A percentile compares a stretch with the other conserved stretches of the same genome.
Evolutionary conservation across 2,797 vertebrate genomes (phyloP).

Genomic region (Ceyx erithaca): DNA sequence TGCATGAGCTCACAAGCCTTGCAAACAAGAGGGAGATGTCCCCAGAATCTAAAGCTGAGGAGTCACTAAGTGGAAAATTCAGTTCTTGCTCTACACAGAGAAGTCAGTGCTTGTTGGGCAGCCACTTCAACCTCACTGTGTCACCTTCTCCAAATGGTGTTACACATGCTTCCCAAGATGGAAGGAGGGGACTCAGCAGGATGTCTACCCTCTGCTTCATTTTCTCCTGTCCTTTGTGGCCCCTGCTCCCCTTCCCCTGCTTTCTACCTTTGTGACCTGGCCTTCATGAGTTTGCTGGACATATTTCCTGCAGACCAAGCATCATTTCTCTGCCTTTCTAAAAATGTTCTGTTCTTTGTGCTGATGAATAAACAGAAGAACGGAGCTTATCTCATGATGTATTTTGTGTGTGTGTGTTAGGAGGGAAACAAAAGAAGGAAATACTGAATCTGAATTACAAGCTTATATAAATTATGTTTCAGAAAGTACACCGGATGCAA

Average conservation of each 20-base stretch:
- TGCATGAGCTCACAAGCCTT: constrained; percentile 44
- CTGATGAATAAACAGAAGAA: constrained; percentile 32
- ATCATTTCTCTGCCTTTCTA: neutral
- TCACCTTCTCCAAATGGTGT: neutral
- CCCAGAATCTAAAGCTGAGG: neutral
- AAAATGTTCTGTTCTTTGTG: constrained; percentile 38
- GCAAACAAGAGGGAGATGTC: neutral
- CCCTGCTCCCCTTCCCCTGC: neutral
- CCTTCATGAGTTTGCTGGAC: neutral
- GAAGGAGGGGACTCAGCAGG: neutral
- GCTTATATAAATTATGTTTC: constrained; percentile 35
- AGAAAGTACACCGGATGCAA: constrained; percentile 46
- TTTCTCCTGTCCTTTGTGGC: neutral
- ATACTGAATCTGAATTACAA: constrained; percentile 16
- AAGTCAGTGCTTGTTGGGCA: neutral
- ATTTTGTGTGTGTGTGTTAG: neutral
- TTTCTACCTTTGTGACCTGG: neutral
- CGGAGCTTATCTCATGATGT: neutral
- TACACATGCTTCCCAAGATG: neutral
- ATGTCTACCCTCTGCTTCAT: neutral
- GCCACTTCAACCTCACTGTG: neutral
- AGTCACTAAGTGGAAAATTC: neutral
- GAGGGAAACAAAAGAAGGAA: constrained; percentile 50
- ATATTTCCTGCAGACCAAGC: neutral
- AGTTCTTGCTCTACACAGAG: neutral